Conservation (phyloP, 92 coral and sea anemone species). For the Desmophyllum pertusum region DNA sequence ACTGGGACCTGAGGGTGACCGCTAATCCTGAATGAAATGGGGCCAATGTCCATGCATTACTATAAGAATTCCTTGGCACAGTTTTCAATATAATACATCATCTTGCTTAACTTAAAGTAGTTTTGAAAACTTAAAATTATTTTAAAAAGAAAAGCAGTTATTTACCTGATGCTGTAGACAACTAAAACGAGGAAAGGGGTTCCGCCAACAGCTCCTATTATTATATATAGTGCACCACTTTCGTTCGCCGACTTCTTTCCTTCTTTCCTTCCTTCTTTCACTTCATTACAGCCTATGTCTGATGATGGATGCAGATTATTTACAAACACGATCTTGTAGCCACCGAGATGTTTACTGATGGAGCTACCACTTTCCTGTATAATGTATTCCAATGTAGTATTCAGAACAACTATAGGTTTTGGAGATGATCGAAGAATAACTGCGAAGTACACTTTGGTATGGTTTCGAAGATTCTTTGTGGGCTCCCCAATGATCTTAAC, state of each 20-base stretch:
- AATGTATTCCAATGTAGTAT: neutral
- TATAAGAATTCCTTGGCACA: neutral
- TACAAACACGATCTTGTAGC: neutral
- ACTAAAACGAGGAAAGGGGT: neutral
- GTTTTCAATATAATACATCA: no score
- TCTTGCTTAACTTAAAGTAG: neutral
- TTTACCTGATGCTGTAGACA: neutral
- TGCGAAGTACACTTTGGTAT: neutral
- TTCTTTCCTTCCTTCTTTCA: neutral
- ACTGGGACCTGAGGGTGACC: no score
- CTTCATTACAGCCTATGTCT: neutral
- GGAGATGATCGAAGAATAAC: neutral
- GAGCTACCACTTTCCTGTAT: neutral
- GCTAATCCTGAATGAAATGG: no score
- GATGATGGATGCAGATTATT: neutral
- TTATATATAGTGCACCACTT: neutral
- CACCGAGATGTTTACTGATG: neutral
- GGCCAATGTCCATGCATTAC: neutral
- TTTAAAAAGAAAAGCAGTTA: no score
- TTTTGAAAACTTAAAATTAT: no score
- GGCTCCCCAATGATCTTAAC: neutral
- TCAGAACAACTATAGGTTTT: neutral
- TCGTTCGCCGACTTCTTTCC: neutral
- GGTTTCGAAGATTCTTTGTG: neutral
- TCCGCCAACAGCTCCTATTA: neutral